These are phyloP conservation scores for Ispidina lecontei DNA, from an alignment of 2,797 vertebrate genomes.

Conservation along the genomic window DNA sequence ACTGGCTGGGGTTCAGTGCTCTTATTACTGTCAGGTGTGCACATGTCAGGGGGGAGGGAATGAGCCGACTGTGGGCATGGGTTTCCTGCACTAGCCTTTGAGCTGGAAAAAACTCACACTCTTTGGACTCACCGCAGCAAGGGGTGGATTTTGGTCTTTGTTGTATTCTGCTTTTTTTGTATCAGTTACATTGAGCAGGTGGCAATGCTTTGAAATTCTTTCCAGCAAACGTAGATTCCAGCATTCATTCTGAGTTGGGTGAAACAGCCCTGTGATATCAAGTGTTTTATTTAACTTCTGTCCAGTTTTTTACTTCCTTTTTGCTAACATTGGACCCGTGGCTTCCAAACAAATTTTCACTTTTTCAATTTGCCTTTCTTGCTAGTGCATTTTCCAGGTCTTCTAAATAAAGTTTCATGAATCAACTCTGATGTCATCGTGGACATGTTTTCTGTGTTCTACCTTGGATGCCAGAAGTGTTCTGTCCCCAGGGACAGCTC, in stretches of 20 bases:
- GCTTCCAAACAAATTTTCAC: not conserved
- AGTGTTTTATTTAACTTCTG: not conserved
- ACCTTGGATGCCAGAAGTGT: not conserved
- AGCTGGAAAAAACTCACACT: not conserved
- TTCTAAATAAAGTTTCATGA: conserved; percentile 9
- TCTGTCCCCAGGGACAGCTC: not conserved
- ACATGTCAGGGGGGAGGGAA: not conserved
- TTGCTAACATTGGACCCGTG: not conserved
- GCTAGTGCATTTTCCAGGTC: not conserved
- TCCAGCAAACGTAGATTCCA: not conserved
- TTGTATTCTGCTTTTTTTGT: not conserved
- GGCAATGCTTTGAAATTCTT: not conserved
- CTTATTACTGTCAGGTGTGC: not conserved
- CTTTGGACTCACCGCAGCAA: not conserved
- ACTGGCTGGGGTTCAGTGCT: conserved; percentile 1
- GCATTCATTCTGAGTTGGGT: not conserved
- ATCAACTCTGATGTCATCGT: not conserved
- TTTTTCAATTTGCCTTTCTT: not conserved
- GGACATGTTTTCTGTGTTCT: not conserved
- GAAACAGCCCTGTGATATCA: not conserved
- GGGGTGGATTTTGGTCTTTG: not conserved
- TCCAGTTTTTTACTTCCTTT: not conserved
- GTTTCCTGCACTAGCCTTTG: not conserved
- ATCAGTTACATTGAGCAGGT: not conserved
- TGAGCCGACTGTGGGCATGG: not conserved